Evolutionary conservation across 2,888 invertebrate genomes (phyloP).

Genomic region (Pollenia labialis): DNA sequence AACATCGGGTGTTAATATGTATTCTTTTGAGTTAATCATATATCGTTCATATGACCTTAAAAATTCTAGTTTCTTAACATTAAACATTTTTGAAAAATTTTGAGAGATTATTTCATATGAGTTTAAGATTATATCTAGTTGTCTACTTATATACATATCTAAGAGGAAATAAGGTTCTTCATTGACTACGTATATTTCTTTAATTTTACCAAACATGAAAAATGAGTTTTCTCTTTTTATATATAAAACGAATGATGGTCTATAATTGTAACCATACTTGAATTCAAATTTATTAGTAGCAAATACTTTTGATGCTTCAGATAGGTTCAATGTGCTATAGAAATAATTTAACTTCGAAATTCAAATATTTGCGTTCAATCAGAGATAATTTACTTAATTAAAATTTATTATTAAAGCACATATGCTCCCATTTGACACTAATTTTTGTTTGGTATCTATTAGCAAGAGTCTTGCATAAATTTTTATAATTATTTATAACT

Average conservation of each 20-base stretch:
- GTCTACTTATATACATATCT: too few relatives aligned
- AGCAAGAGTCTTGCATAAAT: too few relatives aligned
- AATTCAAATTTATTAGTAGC: slow-evolving; percentile 19
- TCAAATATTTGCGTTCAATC: slow-evolving; percentile 12
- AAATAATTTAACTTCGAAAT: slow-evolving; percentile 20
- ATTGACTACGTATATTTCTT: too few relatives aligned
- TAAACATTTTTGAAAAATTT: slow-evolving; percentile 13
- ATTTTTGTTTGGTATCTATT: too few relatives aligned
- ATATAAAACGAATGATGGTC: too few relatives aligned
- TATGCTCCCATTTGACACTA: too few relatives aligned
- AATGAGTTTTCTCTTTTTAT: too few relatives aligned
- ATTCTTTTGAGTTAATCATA: slow-evolving; percentile 1
- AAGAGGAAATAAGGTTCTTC: too few relatives aligned
- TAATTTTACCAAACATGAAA: too few relatives aligned
- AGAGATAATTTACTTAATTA: slow-evolving; percentile 7
- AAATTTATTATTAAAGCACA: slow-evolving; percentile 9
- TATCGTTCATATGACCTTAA: slow-evolving; percentile 7
- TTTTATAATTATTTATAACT: too few relatives aligned
- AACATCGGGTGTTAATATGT: not conserved
- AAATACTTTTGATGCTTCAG: slow-evolving; percentile 21
- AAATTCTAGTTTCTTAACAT: not conserved
- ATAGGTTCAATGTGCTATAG: not conserved
- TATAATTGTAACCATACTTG: slow-evolving; percentile 20
- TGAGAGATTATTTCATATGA: too few relatives aligned
- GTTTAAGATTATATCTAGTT: too few relatives aligned